Conservation (phyloP, 2,797 vertebrate genomes). For the Cryptoprocta ferox region DNA sequence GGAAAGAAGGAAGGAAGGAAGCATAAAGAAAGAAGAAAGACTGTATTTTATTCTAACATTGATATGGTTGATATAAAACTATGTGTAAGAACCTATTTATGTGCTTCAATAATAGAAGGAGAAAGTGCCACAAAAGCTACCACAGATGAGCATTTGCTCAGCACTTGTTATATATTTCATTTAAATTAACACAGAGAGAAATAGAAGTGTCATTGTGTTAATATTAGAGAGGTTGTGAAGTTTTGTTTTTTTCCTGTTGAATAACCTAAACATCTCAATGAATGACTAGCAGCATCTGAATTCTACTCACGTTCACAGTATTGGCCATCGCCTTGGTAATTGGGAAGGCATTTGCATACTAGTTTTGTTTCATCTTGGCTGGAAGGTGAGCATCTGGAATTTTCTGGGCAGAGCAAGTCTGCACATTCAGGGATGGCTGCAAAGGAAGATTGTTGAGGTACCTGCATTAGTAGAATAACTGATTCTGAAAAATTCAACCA, state of each 20-base stretch:
- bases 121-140: background rate
- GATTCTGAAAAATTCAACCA: background rate
- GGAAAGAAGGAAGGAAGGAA: background rate
- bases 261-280: background rate
- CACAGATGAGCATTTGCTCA: background rate
- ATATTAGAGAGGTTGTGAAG: background rate
- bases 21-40: background rate
- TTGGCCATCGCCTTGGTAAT: slow-evolving; percentile 83
- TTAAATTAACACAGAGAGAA: background rate
- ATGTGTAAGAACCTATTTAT: background rate
- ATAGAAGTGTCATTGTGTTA: background rate
- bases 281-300: background rate
- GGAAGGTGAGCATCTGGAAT: slow-evolving; percentile 90
- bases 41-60: background rate
- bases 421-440: slow-evolving; percentile 91
- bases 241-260: background rate
- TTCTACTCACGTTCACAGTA: slow-evolving; percentile 91
- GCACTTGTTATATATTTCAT: background rate
- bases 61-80: background rate
- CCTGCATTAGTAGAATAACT: background rate
- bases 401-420: slow-evolving; percentile 87
- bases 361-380: slow-evolving; percentile 81
- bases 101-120: background rate
- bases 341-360: slow-evolving; percentile 90
- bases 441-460: background rate